Base-by-base conservation (phyloP, 30 jellyfish, hydroid and myxozoan species). In the Cassiopea andromeda region DNA sequence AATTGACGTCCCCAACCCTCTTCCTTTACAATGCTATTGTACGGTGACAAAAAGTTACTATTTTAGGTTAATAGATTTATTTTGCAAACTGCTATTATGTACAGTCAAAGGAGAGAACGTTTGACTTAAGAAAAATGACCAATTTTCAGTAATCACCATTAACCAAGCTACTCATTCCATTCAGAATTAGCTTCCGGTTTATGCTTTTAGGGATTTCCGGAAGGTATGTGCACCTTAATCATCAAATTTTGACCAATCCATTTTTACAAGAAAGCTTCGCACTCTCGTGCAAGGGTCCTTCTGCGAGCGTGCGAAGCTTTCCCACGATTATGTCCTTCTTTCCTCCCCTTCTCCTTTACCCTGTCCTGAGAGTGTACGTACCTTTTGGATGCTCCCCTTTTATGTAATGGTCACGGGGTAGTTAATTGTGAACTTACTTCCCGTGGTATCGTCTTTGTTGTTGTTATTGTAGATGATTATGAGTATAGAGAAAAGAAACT, bases 111-210 rank as follows among this genome's bases (percentile, higher is more conserved):
- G 75, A 66, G 43, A 66, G 3, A 66, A 18, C 69, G 83, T 74
- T 74, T 74, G 60, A 74, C 83, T 9, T 74, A 44, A 74, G 14
- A 74, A 74, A 74, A 74, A 74, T 74, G 43, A 43, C 15, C 83
- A 4, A 12, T 18, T 4, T 13, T 54, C 64, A 10, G 64, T 54
- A 54, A 54, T 54, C 64, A 54, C 64, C 64, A 54, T 54, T 27
- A 54, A 54, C 64, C 64, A 6, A 3, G 64, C 64, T 54, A 54
- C 64, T 54, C 64, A 54, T 54, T 10, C 64, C 64, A 54, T 54
- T 54, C 12, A 3, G 64, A 54, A 54, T 10, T 54, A 54, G 64
- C 12, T 54, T 10, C 12, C 64, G 7, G 64, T 54, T 54, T 54
- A 46, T 74, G 60, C 19, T 12, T 74, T 48, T 7, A 8, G 60